phyloP scores from a whole-genome alignment of 2,113 vertebrate species.

The Microcebus ravelobensis region DNA sequence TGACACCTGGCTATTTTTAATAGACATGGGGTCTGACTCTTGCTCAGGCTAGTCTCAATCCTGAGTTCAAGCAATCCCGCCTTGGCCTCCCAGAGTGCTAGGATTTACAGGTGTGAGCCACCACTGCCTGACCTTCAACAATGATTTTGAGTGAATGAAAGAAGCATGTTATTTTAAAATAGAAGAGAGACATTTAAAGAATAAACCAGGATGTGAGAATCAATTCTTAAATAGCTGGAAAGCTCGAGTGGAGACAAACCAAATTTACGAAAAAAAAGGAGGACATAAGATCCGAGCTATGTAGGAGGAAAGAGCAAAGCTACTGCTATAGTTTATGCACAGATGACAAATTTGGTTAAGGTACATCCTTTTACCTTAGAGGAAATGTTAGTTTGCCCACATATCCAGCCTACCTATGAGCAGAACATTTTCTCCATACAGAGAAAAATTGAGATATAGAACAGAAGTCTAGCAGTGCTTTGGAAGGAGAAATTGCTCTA shows the following conservation, averaged over 20 bases:
- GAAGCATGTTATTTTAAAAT: background rate
- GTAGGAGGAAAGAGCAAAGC: background rate
- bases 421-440: background rate
- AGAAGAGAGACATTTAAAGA: conserved; percentile 13
- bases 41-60: no score
- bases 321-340: background rate
- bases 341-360: background rate
- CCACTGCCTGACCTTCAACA: background rate
- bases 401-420: background rate
- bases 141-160: background rate
- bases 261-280: background rate
- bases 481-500: background rate
- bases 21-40: no score
- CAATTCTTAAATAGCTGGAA: background rate
- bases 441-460: background rate
- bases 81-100: no score
- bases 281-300: background rate
- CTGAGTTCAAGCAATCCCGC: no score
- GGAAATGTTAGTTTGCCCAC: background rate
- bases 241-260: background rate
- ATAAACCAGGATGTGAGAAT: background rate
- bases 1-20: no score
- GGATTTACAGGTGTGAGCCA: no score
- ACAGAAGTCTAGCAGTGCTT: background rate
- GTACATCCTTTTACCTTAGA: background rate